Percentiles rank a stretch among this genome's conserved stretches.
Conservation (phyloP, 2,888 invertebrate genomes). For the Neocrepidodera transversa region DNA sequence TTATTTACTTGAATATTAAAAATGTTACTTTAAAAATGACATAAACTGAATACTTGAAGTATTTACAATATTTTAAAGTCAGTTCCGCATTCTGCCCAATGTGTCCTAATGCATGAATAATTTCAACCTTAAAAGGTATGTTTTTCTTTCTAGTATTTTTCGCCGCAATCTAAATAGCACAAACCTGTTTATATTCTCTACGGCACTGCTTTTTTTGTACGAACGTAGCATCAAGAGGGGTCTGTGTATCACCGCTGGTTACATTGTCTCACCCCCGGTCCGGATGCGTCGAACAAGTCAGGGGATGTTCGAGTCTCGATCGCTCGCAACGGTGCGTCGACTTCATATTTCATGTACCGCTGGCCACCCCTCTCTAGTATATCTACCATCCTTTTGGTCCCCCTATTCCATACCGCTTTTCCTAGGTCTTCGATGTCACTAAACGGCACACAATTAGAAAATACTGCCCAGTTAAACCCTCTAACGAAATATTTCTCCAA, state of each 20-base stretch:
- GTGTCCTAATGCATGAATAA: no score
- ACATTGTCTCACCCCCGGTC: conserved; percentile 52
- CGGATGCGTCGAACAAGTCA: conserved; percentile 53
- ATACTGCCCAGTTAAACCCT: conserved; percentile 41
- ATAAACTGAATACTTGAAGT: no score
- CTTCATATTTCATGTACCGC: conserved; percentile 57
- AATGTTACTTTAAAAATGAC: no score
- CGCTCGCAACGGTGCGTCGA: conserved; percentile 51
- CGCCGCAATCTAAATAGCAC: no score
- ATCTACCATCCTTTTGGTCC: conserved; percentile 13
- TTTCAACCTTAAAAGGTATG: no score
- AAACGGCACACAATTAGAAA: conserved; percentile 46
- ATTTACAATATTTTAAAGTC: no score
- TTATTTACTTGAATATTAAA: no score
- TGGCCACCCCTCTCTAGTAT: conserved; percentile 43
- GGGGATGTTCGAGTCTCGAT: conserved; percentile 48
- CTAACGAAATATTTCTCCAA: conserved; percentile 44
- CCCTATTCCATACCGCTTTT: conserved; percentile 4
- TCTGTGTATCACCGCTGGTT: conserved; percentile 44
- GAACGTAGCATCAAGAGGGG: conserved; percentile 28
- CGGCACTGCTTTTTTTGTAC: conserved; percentile 18
- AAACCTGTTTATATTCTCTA: no score
- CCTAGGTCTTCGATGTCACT: conserved; percentile 35
- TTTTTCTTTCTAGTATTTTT: no score
- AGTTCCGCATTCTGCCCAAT: no score